A percentile compares a stretch with the other conserved stretches of the same genome.
Evolutionary conservation across 2,888 invertebrate species (phyloP).

Genomic region (Julus scanicus): DNA sequence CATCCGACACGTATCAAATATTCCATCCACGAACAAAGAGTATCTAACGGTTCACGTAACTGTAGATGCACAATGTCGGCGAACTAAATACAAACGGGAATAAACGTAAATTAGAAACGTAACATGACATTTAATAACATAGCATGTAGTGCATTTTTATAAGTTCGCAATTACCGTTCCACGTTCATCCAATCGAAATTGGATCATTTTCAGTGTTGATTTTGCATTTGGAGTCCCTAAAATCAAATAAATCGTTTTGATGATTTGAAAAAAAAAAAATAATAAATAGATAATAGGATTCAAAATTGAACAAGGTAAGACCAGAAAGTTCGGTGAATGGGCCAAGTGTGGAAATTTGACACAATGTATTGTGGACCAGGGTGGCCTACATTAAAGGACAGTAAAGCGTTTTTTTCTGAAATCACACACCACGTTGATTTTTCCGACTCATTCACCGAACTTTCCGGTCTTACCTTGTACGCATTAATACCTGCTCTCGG

Average conservation of each 20-base stretch:
- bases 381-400: too few relatives aligned
- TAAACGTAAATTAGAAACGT: background rate
- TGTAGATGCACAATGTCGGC: slow-evolving; percentile 80
- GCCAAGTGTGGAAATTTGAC: too few relatives aligned
- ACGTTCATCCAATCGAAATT: slow-evolving; percentile 69
- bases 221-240: slow-evolving; percentile 87
- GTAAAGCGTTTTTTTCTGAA: too few relatives aligned
- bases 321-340: too few relatives aligned
- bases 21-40: slow-evolving; percentile 92
- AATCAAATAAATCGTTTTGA: slow-evolving; percentile 43
- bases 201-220: slow-evolving; percentile 83
- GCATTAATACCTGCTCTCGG: slow-evolving; percentile 65
- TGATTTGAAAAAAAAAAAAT: background rate
- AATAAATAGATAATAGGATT: slow-evolving; percentile 47
- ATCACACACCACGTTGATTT: too few relatives aligned
- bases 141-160: background rate
- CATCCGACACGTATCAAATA: slow-evolving; percentile 95
- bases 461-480: too few relatives aligned
- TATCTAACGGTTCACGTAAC: slow-evolving; percentile 79
- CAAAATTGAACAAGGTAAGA: too few relatives aligned
- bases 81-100: slow-evolving; percentile 58
- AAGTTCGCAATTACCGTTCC: slow-evolving; percentile 58
- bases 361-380: too few relatives aligned
- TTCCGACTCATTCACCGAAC: too few relatives aligned
- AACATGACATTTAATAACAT: background rate